phyloP scores from a whole-genome alignment of 2,888 invertebrate species.

The Periphyllus acericola region DNA sequence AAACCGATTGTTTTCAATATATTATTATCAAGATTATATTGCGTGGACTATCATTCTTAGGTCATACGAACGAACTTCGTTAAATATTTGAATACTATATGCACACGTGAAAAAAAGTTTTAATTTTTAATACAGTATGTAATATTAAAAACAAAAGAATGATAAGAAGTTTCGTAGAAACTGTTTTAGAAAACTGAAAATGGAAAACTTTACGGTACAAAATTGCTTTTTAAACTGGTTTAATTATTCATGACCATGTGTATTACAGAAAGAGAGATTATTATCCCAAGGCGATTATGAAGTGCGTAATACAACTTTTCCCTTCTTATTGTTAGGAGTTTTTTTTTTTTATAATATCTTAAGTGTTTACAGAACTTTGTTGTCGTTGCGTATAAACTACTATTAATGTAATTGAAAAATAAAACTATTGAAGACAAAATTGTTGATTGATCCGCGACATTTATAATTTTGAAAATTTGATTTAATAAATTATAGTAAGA shows the following conservation, averaged over 20 bases:
- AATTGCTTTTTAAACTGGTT: constrained; percentile 43
- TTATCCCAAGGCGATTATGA: constrained; percentile 36
- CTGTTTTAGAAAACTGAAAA: constrained; percentile 1
- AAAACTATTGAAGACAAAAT: too few species aligned
- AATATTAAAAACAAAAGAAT: constrained; percentile 13
- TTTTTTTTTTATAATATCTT: not conserved
- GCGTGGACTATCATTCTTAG: too few species aligned
- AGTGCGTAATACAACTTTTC: constrained; percentile 38
- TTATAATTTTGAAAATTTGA: too few species aligned
- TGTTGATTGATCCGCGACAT: too few species aligned
- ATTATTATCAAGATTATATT: too few species aligned
- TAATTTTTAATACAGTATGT: not conserved
- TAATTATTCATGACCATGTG: constrained; percentile 34
- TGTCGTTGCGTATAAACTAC: not conserved
- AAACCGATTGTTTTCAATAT: not conserved
- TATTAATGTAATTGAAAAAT: not conserved
- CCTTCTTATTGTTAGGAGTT: not conserved
- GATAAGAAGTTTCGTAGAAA: constrained; percentile 26
- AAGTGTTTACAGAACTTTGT: not conserved
- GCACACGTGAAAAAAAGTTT: not conserved
- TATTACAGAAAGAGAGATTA: constrained; percentile 24
- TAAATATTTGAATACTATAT: not conserved
- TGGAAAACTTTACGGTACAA: not conserved
- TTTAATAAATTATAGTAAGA: too few species aligned
- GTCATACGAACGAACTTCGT: too few species aligned